Conservation (phyloP, 2,888 invertebrate genomes). For the Eupithecia inturbata region DNA sequence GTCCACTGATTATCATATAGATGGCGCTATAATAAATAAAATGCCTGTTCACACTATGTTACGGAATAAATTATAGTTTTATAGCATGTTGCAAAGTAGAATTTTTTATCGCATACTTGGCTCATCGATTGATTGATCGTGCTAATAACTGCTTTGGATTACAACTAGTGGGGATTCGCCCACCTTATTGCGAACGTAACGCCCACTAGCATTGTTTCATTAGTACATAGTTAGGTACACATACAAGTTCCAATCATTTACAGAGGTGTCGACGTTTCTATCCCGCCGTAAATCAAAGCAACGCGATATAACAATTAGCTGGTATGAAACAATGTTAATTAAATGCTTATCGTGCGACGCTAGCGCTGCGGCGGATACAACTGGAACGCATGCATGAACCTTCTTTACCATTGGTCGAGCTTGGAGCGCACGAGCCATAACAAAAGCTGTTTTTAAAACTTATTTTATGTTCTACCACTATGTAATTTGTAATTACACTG, state of each 20-base stretch:
- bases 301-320: slow-evolving; percentile 84
- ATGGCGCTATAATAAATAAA: slow-evolving; percentile 36
- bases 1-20: slow-evolving; percentile 22
- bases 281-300: slow-evolving; percentile 81
- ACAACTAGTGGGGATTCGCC: slow-evolving; percentile 38
- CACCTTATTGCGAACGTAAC: slow-evolving; percentile 51
- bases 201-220: slow-evolving; percentile 61
- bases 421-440: slow-evolving; percentile 30
- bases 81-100: not conserved
- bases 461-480: slow-evolving; percentile 22
- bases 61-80: slow-evolving; percentile 13
- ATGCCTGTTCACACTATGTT: slow-evolving; percentile 15
- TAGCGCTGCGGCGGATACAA: slow-evolving; percentile 59
- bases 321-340: slow-evolving; percentile 84
- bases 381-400: slow-evolving; percentile 47
- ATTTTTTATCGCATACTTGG: slow-evolving; percentile 23
- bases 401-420: not conserved
- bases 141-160: slow-evolving; percentile 31
- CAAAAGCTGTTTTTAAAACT: slow-evolving; percentile 14
- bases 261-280: slow-evolving; percentile 80
- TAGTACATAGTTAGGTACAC: slow-evolving; percentile 53
- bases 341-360: slow-evolving; percentile 74
- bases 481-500: slow-evolving; percentile 37
- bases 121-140: slow-evolving; percentile 33
- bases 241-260: slow-evolving; percentile 75